Conservation (phyloP, 1,140 invertebrate species). For the Lerema accius region DNA sequence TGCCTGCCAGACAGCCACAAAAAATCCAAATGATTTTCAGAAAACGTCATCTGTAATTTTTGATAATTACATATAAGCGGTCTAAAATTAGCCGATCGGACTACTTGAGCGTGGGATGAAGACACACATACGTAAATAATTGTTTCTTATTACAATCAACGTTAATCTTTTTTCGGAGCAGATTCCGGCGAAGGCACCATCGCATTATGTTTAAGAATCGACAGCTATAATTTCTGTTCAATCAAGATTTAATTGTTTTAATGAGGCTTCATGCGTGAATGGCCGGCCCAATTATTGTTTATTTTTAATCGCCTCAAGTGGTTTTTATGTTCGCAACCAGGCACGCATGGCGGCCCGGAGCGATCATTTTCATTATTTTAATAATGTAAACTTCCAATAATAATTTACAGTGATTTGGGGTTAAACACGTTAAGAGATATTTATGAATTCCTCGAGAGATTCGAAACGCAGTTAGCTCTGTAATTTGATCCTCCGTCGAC, state of each 20-base stretch:
- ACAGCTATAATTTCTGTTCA: constrained; percentile 83
- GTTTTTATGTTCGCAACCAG: constrained; percentile 79
- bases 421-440: constrained; percentile 70
- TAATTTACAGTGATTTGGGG: constrained; percentile 81
- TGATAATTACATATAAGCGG: constrained; percentile 72
- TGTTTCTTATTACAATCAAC: constrained; percentile 81
- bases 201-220: constrained; percentile 81
- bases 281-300: constrained; percentile 82
- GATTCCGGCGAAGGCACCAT: constrained; percentile 68
- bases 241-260: constrained; percentile 83
- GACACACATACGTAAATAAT: constrained; percentile 79
- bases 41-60: constrained; percentile 76
- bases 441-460: constrained; percentile 72
- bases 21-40: constrained; percentile 64
- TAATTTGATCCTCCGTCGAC: constrained; percentile 67
- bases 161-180: constrained; percentile 78
- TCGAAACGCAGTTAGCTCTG: constrained; percentile 59
- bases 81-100: constrained; percentile 67
- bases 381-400: constrained; percentile 82
- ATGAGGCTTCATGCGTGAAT: constrained; percentile 82
- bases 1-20: constrained; percentile 39
- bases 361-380: constrained; percentile 83
- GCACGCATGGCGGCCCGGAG: constrained; percentile 74
- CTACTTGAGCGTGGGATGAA: constrained; percentile 80
- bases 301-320: constrained; percentile 82